Evolutionary conservation across 2,113 vertebrate genomes (phyloP), one percentile per base, ranked within the genome.

Genomic region (Syrmaticus mikado): DNA sequence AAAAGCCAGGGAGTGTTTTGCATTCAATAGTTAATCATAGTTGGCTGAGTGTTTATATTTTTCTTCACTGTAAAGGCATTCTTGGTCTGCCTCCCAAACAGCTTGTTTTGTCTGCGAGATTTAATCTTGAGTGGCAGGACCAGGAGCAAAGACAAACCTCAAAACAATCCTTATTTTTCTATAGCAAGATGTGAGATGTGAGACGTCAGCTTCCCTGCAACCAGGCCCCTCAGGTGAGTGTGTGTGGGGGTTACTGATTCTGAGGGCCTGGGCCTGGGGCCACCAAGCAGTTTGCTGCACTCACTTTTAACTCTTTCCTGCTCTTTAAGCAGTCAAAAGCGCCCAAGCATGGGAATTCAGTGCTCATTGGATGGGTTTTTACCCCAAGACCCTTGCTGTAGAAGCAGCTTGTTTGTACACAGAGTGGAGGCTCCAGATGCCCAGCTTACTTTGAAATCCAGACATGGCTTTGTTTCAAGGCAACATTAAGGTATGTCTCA

Each of bases 111-210:
- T 94, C 91, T 94, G 90, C 8, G 16, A 89, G 94, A 96, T 97
- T 94, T 94, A 96, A 96, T 96, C 94, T 95, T 93, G 96, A 96
- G 87, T 94, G 89, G 92, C 95, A 97, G 89, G 91, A 94, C 89
- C 66, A 95, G 87, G 91, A 65, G 58, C 79, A 93, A 94, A 96
- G 91, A 95, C 82, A 93, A 96, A 61, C 78, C 83, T 95, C 81
- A 94, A 90, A 96, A 95, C 85, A 92, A 83, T 92, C 74, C 89
- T 68, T 83, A 89, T 74, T 93, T 94, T 93, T 86, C 73, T 85
- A 64, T 57, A 86, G 89, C 65, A 80, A 94, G 93, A 91, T 65
- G 87, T 76, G 67, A 80, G 83, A 83, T 73, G 83, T 58, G 91
- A 88, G 71, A 89, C 64, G 43, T 66, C 24, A 71, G 87, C 66